phyloP scores from a whole-genome alignment of 1,140 invertebrate genomes.

The Tetragonula clypearis region DNA sequence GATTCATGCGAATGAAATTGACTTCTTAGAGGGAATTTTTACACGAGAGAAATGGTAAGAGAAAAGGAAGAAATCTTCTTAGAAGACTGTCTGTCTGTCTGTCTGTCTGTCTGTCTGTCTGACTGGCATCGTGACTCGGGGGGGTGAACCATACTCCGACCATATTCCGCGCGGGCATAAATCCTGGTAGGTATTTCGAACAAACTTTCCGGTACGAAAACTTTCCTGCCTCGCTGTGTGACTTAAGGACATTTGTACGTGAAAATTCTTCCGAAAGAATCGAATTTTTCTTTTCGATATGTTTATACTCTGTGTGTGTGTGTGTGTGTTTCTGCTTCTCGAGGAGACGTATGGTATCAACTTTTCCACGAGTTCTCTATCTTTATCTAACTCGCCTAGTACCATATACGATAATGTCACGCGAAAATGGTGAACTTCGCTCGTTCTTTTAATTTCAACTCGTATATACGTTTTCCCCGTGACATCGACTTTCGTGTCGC shows the following conservation, averaged over 20 bases:
- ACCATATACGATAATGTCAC: no score
- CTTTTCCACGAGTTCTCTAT: background rate
- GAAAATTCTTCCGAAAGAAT: background rate
- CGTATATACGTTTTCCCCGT: background rate
- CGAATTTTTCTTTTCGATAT: conserved; percentile 1
- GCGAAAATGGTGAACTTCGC: background rate
- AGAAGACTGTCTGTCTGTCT: background rate
- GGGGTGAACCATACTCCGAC: background rate
- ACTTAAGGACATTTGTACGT: background rate
- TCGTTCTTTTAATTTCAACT: background rate
- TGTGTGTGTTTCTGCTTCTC: background rate
- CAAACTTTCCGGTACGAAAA: background rate
- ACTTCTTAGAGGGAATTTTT: background rate
- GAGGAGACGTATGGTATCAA: background rate
- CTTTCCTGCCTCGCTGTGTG: background rate
- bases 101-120: conserved; percentile 5
- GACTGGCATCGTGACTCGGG: background rate
- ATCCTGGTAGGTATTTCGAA: background rate
- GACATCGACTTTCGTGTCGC: no score
- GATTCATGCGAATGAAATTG: background rate
- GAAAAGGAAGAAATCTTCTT: background rate
- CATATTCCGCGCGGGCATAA: background rate
- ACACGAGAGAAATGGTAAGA: background rate
- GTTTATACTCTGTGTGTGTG: background rate
- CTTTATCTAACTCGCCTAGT: no score